phyloP scores from a whole-genome alignment of 2,888 invertebrate species.

The Heliothis peltigera region DNA sequence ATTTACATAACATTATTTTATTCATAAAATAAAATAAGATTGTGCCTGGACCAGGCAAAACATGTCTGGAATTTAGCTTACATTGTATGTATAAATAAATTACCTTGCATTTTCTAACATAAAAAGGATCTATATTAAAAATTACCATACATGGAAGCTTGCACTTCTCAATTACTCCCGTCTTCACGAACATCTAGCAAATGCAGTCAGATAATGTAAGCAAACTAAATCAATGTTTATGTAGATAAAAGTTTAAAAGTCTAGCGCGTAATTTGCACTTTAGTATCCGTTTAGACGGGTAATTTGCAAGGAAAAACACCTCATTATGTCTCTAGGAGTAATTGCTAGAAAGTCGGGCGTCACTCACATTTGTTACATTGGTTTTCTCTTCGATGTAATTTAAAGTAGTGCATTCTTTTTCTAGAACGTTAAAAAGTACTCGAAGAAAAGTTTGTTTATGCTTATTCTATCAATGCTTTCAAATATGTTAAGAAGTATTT shows the following conservation, averaged over 20 bases:
- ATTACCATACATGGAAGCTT: background rate
- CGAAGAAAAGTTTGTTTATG: background rate
- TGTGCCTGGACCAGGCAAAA: too few species aligned
- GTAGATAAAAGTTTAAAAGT: conserved; percentile 33
- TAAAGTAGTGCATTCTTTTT: conserved; percentile 26
- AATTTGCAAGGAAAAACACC: conserved; percentile 66
- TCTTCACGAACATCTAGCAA: background rate
- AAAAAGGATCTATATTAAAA: too few species aligned
- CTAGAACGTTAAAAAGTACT: background rate
- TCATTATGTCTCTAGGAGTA: conserved; percentile 60
- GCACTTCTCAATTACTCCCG: background rate
- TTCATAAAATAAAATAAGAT: too few species aligned
- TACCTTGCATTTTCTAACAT: too few species aligned
- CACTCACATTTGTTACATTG: conserved; percentile 60
- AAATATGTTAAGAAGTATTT: background rate
- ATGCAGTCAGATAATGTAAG: background rate
- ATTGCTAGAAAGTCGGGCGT: conserved; percentile 65
- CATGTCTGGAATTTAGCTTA: too few species aligned
- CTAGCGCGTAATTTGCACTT: conserved; percentile 20
- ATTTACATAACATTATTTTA: too few species aligned
- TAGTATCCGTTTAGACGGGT: conserved; percentile 39
- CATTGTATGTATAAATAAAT: too few species aligned
- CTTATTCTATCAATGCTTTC: background rate
- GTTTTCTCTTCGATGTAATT: conserved; percentile 57
- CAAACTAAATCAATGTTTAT: conserved; percentile 26